phyloP scores from a whole-genome alignment of 2,888 invertebrate genomes.

The Watsonalla cultraria region DNA sequence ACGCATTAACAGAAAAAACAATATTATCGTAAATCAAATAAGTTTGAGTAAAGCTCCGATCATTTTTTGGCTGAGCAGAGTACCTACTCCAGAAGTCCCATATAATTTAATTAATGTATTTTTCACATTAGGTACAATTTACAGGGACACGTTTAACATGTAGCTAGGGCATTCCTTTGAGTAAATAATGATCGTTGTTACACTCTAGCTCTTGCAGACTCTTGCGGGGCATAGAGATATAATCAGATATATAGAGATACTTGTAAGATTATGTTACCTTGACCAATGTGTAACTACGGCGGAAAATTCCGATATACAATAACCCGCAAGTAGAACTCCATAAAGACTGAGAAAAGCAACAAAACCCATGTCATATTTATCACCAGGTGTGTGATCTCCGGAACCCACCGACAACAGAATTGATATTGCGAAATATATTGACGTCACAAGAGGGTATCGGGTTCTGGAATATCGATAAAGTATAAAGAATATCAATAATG shows the following conservation, averaged over 20 bases:
- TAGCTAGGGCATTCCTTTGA: too few relatives aligned
- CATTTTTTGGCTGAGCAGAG: too few relatives aligned
- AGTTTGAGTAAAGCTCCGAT: too few relatives aligned
- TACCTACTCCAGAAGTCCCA: too few relatives aligned
- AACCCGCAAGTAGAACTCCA: conserved; percentile 69
- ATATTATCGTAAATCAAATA: too few relatives aligned
- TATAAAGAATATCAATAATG: too few relatives aligned
- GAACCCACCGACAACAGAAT: conserved; percentile 64
- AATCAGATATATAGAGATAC: background rate
- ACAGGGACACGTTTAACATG: too few relatives aligned
- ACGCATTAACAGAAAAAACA: background rate
- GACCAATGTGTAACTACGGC: conserved; percentile 69
- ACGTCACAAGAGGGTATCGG: conserved; percentile 51
- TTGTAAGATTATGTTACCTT: conserved; percentile 36
- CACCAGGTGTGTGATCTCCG: conserved; percentile 68
- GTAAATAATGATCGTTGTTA: too few relatives aligned
- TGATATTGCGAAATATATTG: conserved; percentile 69
- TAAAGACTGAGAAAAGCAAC: conserved; percentile 66
- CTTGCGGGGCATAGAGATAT: too few relatives aligned
- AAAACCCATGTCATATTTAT: conserved; percentile 63
- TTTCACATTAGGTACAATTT: too few relatives aligned
- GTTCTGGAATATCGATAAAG: conserved; percentile 37
- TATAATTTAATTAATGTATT: too few relatives aligned
- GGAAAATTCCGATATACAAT: conserved; percentile 73
- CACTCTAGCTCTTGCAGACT: too few relatives aligned